These are phyloP conservation scores for Campaea margaritaria DNA, from an alignment of 2,888 invertebrate genomes.

Conservation along the genomic window DNA sequence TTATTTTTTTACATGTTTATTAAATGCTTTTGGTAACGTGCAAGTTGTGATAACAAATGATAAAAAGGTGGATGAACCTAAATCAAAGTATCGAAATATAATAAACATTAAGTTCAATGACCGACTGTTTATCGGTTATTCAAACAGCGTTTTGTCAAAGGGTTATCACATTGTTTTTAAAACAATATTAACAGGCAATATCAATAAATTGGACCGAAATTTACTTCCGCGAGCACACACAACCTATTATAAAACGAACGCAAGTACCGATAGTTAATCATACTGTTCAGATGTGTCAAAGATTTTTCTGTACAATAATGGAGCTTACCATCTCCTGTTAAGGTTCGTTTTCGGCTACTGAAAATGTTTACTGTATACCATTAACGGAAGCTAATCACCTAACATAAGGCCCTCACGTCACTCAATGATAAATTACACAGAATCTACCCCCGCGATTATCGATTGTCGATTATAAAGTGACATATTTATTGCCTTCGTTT, in stretches of 20 bases:
- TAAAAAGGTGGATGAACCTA: slow-evolving; percentile 3
- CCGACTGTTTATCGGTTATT: neutral
- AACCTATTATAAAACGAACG: slow-evolving; percentile 7
- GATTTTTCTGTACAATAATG: slow-evolving; percentile 1
- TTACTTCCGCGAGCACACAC: slow-evolving; percentile 11
- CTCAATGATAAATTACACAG: slow-evolving; percentile 47
- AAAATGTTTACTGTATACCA: slow-evolving; percentile 29
- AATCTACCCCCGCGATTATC: slow-evolving; percentile 39
- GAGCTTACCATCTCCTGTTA: neutral
- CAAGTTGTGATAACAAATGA: neutral
- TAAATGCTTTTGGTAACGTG: too few relatives aligned
- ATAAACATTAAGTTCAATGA: neutral
- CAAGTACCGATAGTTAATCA: slow-evolving; percentile 18
- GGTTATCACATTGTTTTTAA: slow-evolving; percentile 7
- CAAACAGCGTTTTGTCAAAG: slow-evolving; percentile 5
- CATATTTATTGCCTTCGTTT: slow-evolving; percentile 38
- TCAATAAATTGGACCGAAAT: slow-evolving; percentile 1
- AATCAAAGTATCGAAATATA: neutral
- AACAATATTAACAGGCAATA: neutral
- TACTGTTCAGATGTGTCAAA: slow-evolving; percentile 15
- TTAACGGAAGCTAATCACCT: slow-evolving; percentile 47
- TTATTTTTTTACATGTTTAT: too few relatives aligned
- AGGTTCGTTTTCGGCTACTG: slow-evolving; percentile 19
- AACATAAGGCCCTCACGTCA: slow-evolving; percentile 46
- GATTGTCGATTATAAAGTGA: slow-evolving; percentile 46